Base-by-base conservation (phyloP, 2,797 vertebrate species). In the Siniperca obscura region DNA sequence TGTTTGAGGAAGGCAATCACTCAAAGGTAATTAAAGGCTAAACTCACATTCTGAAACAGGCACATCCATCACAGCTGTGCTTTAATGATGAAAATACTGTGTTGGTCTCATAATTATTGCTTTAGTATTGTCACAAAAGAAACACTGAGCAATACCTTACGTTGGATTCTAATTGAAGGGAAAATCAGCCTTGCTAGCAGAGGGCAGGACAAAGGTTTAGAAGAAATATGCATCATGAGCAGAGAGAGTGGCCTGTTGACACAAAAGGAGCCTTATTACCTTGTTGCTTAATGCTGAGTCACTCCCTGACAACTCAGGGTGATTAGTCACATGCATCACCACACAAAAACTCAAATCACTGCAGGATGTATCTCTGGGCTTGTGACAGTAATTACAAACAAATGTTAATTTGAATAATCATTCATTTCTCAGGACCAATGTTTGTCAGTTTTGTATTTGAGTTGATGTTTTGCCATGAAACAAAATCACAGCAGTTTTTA, bases 1-100 rank as follows among this genome's bases (percentile, higher is more conserved):
- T 90, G 67, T 90, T 74, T 16, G 53, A 74, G 64, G 65, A 78
- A 73, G 80, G 72, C 53, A 87, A 90, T 90, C 83, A 87, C 66
- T 92, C 87, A 90, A 72, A 82, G 70, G 78, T 93, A 86, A 93
- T 93, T 91, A 93, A 84, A 93, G 88, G 70, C 85, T 88, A 46
- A 86, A 84, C 46, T 81, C 61, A 69, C 85, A 80, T 71, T 78
- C 82, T 68, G 59, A 82, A 85, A 80, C 70, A 84, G 77, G 81
- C 66, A 77, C 87, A 89, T 91, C 80, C 83, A 86, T 91, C 79
- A 86, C 70, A 82, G 83, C 88, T 81, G 78, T 22, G 67, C 81
- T 87, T 87, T 80, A 89, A 88, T 86, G 81, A 85, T 78, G 72
- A 84, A 86, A 88, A 87, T 77, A 72, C 74, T 77, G 68, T 36